These are phyloP conservation scores for Drosophila borealis DNA, from an alignment of 2,888 invertebrate species.

Conservation along the genomic window DNA sequence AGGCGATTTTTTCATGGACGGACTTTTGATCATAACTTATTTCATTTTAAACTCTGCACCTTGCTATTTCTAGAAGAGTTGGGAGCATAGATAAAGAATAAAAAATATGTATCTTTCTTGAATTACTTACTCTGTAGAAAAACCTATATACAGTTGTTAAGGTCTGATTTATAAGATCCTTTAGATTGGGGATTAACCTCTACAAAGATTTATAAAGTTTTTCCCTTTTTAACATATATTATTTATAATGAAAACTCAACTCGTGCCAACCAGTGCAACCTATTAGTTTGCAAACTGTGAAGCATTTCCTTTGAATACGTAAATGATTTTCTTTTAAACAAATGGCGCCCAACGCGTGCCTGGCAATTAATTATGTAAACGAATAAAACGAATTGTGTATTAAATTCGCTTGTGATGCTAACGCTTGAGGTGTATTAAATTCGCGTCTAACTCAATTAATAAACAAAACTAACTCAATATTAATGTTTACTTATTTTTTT, in stretches of 20 bases:
- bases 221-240: not conserved
- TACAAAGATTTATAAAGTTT: too few relatives aligned
- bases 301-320: not conserved
- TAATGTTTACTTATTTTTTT: conserved; percentile 19
- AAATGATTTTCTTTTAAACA: not conserved
- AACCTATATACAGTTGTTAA: too few relatives aligned
- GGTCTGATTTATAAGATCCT: too few relatives aligned
- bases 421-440: not conserved
- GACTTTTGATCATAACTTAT: too few relatives aligned
- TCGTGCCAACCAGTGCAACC: not conserved
- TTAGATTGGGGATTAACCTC: too few relatives aligned
- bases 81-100: too few relatives aligned
- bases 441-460: conserved; percentile 9
- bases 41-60: too few relatives aligned
- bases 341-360: conserved; percentile 1
- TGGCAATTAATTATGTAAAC: conserved; percentile 5
- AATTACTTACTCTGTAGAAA: too few relatives aligned
- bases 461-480: conserved; percentile 3
- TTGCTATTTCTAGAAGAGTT: too few relatives aligned
- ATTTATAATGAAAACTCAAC: not conserved
- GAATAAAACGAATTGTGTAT: not conserved
- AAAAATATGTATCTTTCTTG: too few relatives aligned
- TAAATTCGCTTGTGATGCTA: not conserved
- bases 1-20: too few relatives aligned
- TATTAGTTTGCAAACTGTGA: not conserved